Percentiles rank a stretch among this genome's conserved stretches.
Evolutionary conservation across 2,113 vertebrate genomes (phyloP).

Genomic region (Procavia capensis): DNA sequence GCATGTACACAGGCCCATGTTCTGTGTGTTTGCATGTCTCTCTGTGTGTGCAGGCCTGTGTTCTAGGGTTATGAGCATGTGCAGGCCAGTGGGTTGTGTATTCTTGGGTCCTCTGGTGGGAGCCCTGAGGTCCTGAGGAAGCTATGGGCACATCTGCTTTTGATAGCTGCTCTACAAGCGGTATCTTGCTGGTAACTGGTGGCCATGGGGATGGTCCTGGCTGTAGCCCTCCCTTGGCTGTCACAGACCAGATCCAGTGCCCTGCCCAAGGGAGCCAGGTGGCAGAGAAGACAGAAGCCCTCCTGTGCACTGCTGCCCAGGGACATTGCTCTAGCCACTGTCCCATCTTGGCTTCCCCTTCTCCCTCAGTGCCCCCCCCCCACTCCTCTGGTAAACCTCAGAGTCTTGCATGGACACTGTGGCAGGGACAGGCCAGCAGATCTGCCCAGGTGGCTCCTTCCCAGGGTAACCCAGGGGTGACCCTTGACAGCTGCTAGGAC

Average conservation of each 20-base stretch:
- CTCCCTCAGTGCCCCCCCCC: not conserved
- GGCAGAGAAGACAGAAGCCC: not conserved
- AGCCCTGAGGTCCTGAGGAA: not conserved
- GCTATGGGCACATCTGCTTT: not conserved
- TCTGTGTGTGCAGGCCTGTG: accelerated
- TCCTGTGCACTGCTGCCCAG: slow-evolving; percentile 65
- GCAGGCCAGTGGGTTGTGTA: not conserved
- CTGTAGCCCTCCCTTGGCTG: not conserved
- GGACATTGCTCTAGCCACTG: slow-evolving; percentile 50
- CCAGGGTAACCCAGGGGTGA: slow-evolving; percentile 66
- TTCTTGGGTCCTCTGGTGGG: not conserved
- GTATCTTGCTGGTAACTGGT: not conserved
- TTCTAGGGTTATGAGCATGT: too few relatives aligned
- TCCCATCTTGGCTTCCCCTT: slow-evolving; percentile 38
- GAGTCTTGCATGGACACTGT: slow-evolving; percentile 81
- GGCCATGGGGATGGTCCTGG: not conserved
- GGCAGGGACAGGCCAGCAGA: slow-evolving; percentile 68
- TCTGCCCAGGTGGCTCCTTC: slow-evolving; percentile 1
- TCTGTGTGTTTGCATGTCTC: accelerated
- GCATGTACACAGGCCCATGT: not conserved
- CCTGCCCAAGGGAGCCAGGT: not conserved
- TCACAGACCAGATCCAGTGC: not conserved
- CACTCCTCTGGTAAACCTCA: slow-evolving; percentile 61
- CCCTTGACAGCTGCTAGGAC: slow-evolving; percentile 49
- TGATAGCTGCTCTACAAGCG: not conserved